Evolutionary conservation across 2,113 vertebrate genomes (phyloP).

Genomic region (Miniopterus natalensis): DNA sequence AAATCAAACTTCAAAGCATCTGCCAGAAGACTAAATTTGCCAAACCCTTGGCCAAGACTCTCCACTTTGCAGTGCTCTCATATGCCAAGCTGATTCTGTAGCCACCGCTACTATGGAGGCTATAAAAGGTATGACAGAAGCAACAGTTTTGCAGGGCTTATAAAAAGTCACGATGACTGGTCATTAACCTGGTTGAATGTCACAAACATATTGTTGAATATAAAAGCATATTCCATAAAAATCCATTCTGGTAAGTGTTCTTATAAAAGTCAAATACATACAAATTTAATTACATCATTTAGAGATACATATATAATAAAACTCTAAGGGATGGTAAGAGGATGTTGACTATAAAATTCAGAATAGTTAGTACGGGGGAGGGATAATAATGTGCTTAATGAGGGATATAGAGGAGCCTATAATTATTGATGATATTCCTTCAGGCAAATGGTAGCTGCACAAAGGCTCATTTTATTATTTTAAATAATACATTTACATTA

Average conservation of each 20-base stretch:
- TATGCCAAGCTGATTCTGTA: background rate
- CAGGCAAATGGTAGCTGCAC: background rate
- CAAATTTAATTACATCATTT: background rate
- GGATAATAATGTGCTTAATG: background rate
- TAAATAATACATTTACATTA: background rate
- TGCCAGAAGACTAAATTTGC: background rate
- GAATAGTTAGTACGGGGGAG: background rate
- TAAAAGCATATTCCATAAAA: slow-evolving; percentile 28
- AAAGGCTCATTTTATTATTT: background rate
- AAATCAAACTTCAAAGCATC: background rate
- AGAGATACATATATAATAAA: background rate
- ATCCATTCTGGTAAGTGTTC: background rate
- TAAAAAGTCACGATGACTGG: background rate
- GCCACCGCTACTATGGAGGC: background rate
- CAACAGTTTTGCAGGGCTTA: background rate
- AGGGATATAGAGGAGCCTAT: background rate
- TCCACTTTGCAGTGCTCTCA: background rate
- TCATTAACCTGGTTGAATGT: background rate
- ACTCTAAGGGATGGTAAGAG: background rate
- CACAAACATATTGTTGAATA: background rate
- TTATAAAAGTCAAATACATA: background rate
- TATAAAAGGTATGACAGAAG: background rate
- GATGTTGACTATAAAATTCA: slow-evolving; percentile 3
- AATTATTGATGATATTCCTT: background rate
- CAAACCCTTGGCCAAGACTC: background rate